Conservation (phyloP, 1,140 invertebrate genomes). For the Pachypsylla venusta region DNA sequence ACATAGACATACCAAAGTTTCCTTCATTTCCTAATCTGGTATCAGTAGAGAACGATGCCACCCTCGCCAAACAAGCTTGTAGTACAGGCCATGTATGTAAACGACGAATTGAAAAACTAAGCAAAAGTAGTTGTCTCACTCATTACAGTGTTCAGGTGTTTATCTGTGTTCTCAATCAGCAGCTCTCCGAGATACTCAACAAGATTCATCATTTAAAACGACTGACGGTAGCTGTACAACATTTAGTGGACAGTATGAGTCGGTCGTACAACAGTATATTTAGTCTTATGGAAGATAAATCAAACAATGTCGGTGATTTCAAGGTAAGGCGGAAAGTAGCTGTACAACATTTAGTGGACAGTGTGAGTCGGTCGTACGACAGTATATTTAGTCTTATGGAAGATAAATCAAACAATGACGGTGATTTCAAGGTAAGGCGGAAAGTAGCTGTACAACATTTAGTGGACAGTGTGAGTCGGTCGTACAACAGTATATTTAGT, state of each 20-base stretch:
- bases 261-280: slow-evolving; percentile 23
- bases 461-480: slow-evolving; percentile 24
- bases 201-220: slow-evolving; percentile 36
- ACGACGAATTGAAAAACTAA: slow-evolving; percentile 55
- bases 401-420: neutral
- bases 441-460: slow-evolving; percentile 35
- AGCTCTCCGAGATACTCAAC: slow-evolving; percentile 35
- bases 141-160: slow-evolving; percentile 48
- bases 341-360: slow-evolving; percentile 32
- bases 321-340: slow-evolving; percentile 22
- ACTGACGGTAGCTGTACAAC: slow-evolving; percentile 34
- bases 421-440: slow-evolving; percentile 22
- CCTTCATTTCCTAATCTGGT: slow-evolving; percentile 63
- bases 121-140: slow-evolving; percentile 45
- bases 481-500: slow-evolving; percentile 22
- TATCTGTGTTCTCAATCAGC: slow-evolving; percentile 38
- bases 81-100: slow-evolving; percentile 73
- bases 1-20: slow-evolving; percentile 61
- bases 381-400: slow-evolving; percentile 23
- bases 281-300: slow-evolving; percentile 19
- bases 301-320: slow-evolving; percentile 15
- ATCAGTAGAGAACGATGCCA: slow-evolving; percentile 76
- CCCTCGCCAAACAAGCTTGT: slow-evolving; percentile 72
- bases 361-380: slow-evolving; percentile 22
- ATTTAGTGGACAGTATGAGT: slow-evolving; percentile 28